phyloP scores from a whole-genome alignment of 2,797 vertebrate species.

The Siniperca scherzeri region DNA sequence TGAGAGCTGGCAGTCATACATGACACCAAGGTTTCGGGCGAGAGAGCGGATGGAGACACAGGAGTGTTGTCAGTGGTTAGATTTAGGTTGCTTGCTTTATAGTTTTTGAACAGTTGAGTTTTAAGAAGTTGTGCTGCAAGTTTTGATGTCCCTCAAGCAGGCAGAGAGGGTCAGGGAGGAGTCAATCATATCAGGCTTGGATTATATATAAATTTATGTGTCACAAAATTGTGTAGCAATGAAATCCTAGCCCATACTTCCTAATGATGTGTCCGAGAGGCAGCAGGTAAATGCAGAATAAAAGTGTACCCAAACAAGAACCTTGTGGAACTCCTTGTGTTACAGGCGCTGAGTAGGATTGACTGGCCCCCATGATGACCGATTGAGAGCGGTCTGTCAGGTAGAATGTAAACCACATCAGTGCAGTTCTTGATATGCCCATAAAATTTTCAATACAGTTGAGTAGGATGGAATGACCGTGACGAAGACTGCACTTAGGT shows the following conservation, averaged over 20 bases:
- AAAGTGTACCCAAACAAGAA: background rate
- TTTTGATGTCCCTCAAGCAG: background rate
- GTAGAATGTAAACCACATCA: too few relatives aligned
- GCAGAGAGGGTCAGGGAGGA: background rate
- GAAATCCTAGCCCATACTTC: background rate
- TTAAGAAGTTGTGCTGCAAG: too few relatives aligned
- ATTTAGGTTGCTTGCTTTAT: background rate
- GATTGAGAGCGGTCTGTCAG: too few relatives aligned
- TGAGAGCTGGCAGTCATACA: background rate
- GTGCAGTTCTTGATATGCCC: too few relatives aligned
- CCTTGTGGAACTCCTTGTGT: background rate
- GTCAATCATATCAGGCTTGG: background rate
- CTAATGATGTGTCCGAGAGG: background rate
- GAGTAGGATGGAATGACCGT: background rate
- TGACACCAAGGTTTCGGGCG: background rate
- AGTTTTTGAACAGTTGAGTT: background rate
- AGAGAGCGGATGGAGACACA: background rate
- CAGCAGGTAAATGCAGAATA: background rate
- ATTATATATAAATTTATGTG: background rate
- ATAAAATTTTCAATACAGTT: too few relatives aligned
- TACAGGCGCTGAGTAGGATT: background rate
- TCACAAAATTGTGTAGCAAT: fast-evolving
- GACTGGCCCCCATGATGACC: background rate
- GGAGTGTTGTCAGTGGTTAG: background rate
- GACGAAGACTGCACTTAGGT: background rate